A percentile compares a stretch with the other conserved stretches of the same genome.
Conservation (phyloP, 1,140 invertebrate genomes). For the Drusus annulatus region DNA sequence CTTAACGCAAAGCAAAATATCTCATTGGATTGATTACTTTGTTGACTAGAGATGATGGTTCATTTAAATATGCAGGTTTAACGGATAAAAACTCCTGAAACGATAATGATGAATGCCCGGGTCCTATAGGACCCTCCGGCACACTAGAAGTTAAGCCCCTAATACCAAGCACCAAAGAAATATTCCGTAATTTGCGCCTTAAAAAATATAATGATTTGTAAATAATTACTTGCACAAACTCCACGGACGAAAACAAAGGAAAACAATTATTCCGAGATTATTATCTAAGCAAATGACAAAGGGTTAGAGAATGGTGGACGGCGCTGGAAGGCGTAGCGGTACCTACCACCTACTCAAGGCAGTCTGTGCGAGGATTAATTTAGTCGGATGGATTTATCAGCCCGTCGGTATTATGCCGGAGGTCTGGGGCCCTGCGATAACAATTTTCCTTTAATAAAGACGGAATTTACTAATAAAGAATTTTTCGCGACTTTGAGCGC, state of each 20-base stretch:
- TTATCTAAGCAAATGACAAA: slow-evolving; percentile 13
- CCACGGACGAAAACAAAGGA: slow-evolving; percentile 5
- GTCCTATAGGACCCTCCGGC: too few species aligned
- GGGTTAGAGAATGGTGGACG: not conserved
- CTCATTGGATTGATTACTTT: too few species aligned
- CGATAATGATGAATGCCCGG: too few species aligned
- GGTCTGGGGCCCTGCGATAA: slow-evolving; percentile 25
- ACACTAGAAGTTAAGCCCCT: too few species aligned
- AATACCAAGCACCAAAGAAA: too few species aligned
- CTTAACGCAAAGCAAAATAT: too few species aligned
- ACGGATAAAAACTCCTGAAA: too few species aligned
- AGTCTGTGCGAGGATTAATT: slow-evolving; percentile 23
- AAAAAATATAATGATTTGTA: not conserved
- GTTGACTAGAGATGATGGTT: too few species aligned
- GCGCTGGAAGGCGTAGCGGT: too few species aligned
- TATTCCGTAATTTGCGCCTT: too few species aligned
- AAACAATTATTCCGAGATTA: not conserved
- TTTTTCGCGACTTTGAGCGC: slow-evolving; percentile 20
- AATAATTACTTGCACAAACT: not conserved
- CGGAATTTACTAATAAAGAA: slow-evolving; percentile 33
- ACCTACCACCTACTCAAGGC: not conserved
- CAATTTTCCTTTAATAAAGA: slow-evolving; percentile 34
- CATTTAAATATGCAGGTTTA: too few species aligned
- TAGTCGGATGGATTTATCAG: slow-evolving; percentile 24
- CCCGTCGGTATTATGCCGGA: slow-evolving; percentile 5